phyloP scores from a whole-genome alignment of 2,113 vertebrate genomes.

The Dryoscopus gambensis region DNA sequence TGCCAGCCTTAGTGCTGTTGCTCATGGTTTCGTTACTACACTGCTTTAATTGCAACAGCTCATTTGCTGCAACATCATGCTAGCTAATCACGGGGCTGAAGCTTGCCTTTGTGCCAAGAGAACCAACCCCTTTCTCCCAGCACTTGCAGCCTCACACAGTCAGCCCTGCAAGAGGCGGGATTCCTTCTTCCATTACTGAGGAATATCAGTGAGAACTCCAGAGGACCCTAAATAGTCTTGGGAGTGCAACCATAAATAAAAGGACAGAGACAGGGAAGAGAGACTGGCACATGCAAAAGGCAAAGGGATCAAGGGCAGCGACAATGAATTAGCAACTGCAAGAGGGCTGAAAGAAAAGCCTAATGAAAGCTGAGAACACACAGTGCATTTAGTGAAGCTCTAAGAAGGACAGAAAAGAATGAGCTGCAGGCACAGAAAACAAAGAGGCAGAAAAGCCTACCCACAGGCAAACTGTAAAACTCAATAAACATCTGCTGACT shows the following conservation, averaged over 20 bases:
- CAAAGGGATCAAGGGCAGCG: not conserved
- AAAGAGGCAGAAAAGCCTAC: not conserved
- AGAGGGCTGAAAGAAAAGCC: not conserved
- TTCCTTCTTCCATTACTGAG: not conserved
- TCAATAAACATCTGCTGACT: not conserved
- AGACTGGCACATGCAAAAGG: not conserved
- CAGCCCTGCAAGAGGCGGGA: not conserved
- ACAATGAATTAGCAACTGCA: not conserved
- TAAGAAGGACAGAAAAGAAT: not conserved
- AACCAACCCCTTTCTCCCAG: not conserved
- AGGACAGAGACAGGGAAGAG: not conserved
- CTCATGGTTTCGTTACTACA: not conserved
- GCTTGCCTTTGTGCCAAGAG: not conserved
- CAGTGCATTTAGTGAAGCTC: not conserved
- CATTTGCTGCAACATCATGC: not conserved
- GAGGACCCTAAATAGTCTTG: not conserved
- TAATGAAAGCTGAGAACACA: not conserved
- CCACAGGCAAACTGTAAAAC: not conserved
- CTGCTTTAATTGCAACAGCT: not conserved
- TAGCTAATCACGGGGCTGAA: not conserved
- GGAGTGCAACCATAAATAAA: not conserved
- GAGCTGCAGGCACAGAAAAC: not conserved
- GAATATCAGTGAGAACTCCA: not conserved
- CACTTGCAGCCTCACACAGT: not conserved
- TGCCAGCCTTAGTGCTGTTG: not conserved